A percentile compares a stretch with the other conserved stretches of the same genome.
Evolutionary conservation across 1,140 invertebrate genomes (phyloP).

Genomic region (Caenorhabditis remanei): DNA sequence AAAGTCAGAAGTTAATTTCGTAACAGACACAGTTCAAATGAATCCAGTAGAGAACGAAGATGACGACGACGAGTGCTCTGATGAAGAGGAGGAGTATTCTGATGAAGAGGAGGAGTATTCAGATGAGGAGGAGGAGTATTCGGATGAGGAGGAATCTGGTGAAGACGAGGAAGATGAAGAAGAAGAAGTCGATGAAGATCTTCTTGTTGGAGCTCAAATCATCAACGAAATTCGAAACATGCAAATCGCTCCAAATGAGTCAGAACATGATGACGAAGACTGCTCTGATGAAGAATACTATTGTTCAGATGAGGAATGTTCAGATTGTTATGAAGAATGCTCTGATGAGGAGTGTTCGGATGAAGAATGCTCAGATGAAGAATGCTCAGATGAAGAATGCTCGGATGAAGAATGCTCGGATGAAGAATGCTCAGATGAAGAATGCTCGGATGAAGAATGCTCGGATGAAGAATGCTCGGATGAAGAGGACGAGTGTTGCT

Average conservation of each 20-base stretch:
- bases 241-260: background rate
- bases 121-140: background rate
- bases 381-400: no score
- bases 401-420: no score
- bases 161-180: background rate
- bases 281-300: slow-evolving; percentile 73
- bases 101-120: background rate
- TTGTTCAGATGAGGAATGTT: slow-evolving; percentile 85
- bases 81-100: background rate
- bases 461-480: no score
- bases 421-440: no score
- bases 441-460: no score
- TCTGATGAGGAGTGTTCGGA: slow-evolving; percentile 87
- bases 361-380: slow-evolving; percentile 80
- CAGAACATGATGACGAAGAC: background rate
- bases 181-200: background rate
- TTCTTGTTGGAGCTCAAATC: no score
- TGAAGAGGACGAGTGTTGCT: no score
- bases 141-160: background rate
- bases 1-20: background rate
- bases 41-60: background rate
- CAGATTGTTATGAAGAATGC: slow-evolving; percentile 80
- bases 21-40: no score
- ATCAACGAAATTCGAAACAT: no score
- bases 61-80: background rate